phyloP scores from a whole-genome alignment of 1,140 invertebrate genomes.

The Trichoplusia ni region DNA sequence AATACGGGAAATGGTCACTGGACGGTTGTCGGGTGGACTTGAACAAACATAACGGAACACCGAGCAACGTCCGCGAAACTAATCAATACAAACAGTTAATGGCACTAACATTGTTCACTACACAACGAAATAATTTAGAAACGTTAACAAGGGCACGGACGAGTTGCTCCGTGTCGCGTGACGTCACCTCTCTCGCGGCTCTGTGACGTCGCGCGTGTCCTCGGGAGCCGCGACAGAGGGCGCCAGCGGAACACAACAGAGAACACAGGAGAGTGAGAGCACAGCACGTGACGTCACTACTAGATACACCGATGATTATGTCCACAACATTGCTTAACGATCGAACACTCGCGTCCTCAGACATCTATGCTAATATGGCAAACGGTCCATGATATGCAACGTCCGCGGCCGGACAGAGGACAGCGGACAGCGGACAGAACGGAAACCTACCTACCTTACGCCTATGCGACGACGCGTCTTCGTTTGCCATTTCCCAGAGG shows the following conservation, averaged over 20 bases:
- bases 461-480: slow-evolving; percentile 32
- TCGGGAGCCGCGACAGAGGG: not conserved
- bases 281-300: slow-evolving; percentile 39
- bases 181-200: not conserved
- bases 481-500: slow-evolving; percentile 41
- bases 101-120: slow-evolving; percentile 32
- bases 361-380: slow-evolving; percentile 74
- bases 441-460: slow-evolving; percentile 29
- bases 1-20: slow-evolving; percentile 53
- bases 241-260: slow-evolving; percentile 16
- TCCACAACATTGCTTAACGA: slow-evolving; percentile 61
- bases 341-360: slow-evolving; percentile 39
- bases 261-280: slow-evolving; percentile 36
- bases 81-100: slow-evolving; percentile 26
- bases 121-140: slow-evolving; percentile 24
- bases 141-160: slow-evolving; percentile 11
- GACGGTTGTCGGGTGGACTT: slow-evolving; percentile 63
- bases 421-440: slow-evolving; percentile 15
- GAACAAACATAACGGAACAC: slow-evolving; percentile 33
- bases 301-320: slow-evolving; percentile 69
- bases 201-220: too few relatives aligned
- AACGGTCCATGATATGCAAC: slow-evolving; percentile 73
- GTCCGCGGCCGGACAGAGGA: slow-evolving; percentile 45
- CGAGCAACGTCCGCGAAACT: slow-evolving; percentile 2
- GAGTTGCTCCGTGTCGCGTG: not conserved